Conservation (phyloP, 2,888 invertebrate species). For the Tupiocoris notatus region DNA sequence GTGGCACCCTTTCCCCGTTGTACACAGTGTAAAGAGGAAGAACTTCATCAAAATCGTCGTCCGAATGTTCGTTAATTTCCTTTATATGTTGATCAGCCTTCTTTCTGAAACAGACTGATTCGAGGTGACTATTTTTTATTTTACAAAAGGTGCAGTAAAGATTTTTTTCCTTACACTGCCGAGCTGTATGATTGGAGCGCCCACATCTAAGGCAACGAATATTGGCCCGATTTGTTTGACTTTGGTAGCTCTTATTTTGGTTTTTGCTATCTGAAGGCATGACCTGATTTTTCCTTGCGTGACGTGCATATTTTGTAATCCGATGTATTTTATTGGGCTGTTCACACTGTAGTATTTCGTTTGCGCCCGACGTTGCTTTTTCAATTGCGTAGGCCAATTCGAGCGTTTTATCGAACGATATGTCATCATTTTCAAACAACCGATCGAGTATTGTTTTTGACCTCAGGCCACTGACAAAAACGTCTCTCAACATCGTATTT, state of each 20-base stretch:
- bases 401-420: conserved; percentile 12
- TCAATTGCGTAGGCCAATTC: conserved; percentile 20
- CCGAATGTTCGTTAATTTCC: conserved; percentile 4
- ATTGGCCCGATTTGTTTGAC: background rate
- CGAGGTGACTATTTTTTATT: background rate
- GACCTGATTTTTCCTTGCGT: background rate
- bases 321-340: conserved; percentile 10
- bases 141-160: conserved; percentile 15
- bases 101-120: conserved; percentile 6
- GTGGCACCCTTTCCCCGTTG: background rate
- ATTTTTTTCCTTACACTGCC: conserved; percentile 7
- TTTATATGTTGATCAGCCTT: background rate
- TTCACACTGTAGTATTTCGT: conserved; percentile 5
- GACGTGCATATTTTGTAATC: background rate
- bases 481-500: conserved; percentile 18
- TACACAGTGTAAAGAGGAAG: conserved; percentile 10
- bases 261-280: too few species aligned
- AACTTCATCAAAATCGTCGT: background rate
- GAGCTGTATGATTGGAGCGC: background rate
- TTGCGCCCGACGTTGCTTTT: conserved; percentile 10
- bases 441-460: conserved; percentile 24
- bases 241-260: background rate
- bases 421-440: conserved; percentile 24
- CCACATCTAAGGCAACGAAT: conserved; percentile 7
- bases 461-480: conserved; percentile 22